Conservation (phyloP, 2,797 vertebrate genomes). For the Megaceryle alcyon region DNA sequence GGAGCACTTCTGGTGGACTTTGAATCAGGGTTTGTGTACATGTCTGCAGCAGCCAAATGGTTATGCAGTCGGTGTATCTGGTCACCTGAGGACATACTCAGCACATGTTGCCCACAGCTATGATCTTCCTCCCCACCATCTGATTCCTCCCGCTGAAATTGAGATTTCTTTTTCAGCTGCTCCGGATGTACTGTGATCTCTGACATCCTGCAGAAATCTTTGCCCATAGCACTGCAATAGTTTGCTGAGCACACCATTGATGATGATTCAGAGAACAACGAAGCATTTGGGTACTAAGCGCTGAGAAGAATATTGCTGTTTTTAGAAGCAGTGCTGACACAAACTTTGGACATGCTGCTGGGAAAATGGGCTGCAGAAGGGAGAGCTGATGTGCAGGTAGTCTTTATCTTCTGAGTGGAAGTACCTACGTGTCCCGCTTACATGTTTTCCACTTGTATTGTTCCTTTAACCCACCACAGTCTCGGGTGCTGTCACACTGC, state of each 20-base stretch:
- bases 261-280: not conserved
- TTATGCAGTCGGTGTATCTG: not conserved
- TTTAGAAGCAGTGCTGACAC: not conserved
- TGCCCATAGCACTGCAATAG: not conserved
- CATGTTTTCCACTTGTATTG: not conserved
- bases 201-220: not conserved
- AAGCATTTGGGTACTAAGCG: not conserved
- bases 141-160: not conserved
- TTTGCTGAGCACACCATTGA: not conserved
- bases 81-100: not conserved
- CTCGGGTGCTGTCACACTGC: not conserved
- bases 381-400: not conserved
- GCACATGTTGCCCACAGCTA: not conserved
- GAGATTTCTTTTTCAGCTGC: not conserved
- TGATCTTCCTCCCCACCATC: not conserved
- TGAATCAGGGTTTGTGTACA: not conserved
- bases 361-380: not conserved
- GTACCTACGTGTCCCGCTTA: not conserved
- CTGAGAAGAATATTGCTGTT: not conserved
- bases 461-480: not conserved
- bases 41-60: not conserved
- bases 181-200: not conserved
- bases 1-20: not conserved
- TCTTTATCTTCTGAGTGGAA: not conserved
- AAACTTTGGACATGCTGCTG: not conserved